Base-by-base conservation (phyloP, 2,113 vertebrate genomes). In the Megaceryle torquata region DNA sequence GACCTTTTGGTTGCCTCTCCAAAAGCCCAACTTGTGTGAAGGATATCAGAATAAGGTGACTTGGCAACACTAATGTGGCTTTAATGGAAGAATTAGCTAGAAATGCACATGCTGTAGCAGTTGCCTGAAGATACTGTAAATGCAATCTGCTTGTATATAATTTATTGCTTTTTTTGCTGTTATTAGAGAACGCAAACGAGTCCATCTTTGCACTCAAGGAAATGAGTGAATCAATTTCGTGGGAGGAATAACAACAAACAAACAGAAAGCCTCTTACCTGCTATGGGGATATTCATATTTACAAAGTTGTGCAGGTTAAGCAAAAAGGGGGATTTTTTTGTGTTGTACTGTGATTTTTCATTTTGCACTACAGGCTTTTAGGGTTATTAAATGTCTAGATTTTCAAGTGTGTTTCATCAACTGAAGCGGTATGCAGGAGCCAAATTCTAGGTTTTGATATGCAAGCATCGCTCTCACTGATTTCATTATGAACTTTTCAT, bases 341-440 rank as follows among this genome's bases (percentile, higher is more conserved):
- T 88, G 88, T 75, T 46, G 28, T 51, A 19, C 16, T 1, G 9
- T 75, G 69, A 91, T 96, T 95, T 94, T 95, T 96, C 93, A 95
- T 97, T 94, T 93, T 88, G 28, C 48, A 39, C 56, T 75, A 26
- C 25, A 93, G 44, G 93, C 91, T 94, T 95, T 96, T 95, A 96
- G 83, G 35, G 39, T 96, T 97, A 97, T 96, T 96, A 96, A 78
- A 94, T 84, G 93, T 92, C 88, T 20, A 13, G 63, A 33, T 86
- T 92, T 96, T 72, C 76, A 92, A 95, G 65, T 26, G 25, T 91
- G 76, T 92, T 91, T 84, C 90, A 84, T 96, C 65, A 94, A 5
- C 21, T n/a, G 59, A 60, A 91, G 61, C 72, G 50, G 76, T 53
- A 54, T 14, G 37, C 16, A 57, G 53, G 41, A 92, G 88, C 95